A percentile compares a stretch with the other conserved stretches of the same genome.
phyloP scores from a whole-genome alignment of 2,113 vertebrate genomes.

The Scortum barcoo region DNA sequence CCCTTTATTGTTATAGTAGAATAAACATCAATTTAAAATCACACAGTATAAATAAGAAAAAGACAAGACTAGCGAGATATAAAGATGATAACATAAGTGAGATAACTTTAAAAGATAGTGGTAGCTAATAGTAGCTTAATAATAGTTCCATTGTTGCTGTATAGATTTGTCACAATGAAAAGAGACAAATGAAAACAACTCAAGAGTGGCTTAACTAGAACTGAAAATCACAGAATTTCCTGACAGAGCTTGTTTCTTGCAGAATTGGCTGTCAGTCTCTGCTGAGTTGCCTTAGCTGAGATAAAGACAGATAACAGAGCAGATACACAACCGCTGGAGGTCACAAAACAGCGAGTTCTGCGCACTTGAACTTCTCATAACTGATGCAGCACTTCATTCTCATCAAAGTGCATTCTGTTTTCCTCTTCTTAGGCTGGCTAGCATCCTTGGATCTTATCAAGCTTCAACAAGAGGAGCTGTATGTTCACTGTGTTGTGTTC shows the following conservation, averaged over 20 bases:
- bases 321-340: slow-evolving; percentile 10
- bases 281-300: slow-evolving; percentile 35
- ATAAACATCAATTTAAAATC: no score
- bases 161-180: not conserved
- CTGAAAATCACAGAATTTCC: slow-evolving; percentile 24
- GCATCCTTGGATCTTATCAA: not conserved
- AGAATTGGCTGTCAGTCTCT: slow-evolving; percentile 37
- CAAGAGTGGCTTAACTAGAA: slow-evolving; percentile 8
- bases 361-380: slow-evolving; percentile 12
- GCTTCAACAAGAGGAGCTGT: slow-evolving; percentile 1
- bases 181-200: not conserved
- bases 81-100: not conserved
- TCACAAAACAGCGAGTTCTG: slow-evolving; percentile 31
- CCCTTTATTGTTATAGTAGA: no score
- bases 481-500: not conserved
- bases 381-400: slow-evolving; percentile 22
- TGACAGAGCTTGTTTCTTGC: slow-evolving; percentile 19
- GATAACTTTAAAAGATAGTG: not conserved
- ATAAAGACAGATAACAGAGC: slow-evolving; percentile 40
- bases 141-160: not conserved
- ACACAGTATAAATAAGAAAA: no score
- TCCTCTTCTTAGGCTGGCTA: not conserved
- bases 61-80: not conserved
- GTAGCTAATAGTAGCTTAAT: no score
- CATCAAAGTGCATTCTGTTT: not conserved